phyloP scores from a whole-genome alignment of 2,113 vertebrate genomes.

The Acrocephalus arundinaceus region DNA sequence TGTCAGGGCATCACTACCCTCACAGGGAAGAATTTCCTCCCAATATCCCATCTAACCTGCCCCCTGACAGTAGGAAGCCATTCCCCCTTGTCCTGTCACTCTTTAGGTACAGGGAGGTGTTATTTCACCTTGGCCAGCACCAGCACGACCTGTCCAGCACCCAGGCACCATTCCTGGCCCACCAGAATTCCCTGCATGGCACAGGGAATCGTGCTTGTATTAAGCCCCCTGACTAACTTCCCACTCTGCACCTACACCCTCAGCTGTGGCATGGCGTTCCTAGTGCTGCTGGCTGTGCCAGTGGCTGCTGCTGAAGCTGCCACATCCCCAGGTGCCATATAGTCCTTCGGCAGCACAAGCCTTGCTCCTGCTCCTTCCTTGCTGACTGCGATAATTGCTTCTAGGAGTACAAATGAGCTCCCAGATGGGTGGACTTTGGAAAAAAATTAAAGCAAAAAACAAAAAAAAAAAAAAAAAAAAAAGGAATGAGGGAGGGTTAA shows the following conservation, averaged over 20 bases:
- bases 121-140: neutral
- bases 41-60: neutral
- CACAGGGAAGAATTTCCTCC: neutral
- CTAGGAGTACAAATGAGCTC: neutral
- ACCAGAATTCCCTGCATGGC: neutral
- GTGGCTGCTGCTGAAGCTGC: neutral
- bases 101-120: neutral
- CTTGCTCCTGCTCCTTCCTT: neutral
- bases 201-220: rapidly evolving
- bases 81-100: neutral
- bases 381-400: neutral
- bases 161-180: neutral
- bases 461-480: neutral
- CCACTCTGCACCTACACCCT: too few relatives aligned
- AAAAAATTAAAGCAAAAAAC: neutral
- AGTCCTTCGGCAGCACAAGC: neutral
- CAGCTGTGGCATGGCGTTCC: rapidly evolving
- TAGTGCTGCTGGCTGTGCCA: neutral
- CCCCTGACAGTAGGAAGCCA: neutral
- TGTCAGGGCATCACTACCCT: neutral
- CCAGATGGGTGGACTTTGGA: neutral
- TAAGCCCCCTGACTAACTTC: neutral
- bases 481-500: neutral
- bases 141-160: neutral
- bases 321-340: neutral